A percentile compares a stretch with the other conserved stretches of the same genome.
Evolutionary conservation across 2,888 invertebrate genomes (phyloP).

Genomic region (Criorhina ranunculi): DNA sequence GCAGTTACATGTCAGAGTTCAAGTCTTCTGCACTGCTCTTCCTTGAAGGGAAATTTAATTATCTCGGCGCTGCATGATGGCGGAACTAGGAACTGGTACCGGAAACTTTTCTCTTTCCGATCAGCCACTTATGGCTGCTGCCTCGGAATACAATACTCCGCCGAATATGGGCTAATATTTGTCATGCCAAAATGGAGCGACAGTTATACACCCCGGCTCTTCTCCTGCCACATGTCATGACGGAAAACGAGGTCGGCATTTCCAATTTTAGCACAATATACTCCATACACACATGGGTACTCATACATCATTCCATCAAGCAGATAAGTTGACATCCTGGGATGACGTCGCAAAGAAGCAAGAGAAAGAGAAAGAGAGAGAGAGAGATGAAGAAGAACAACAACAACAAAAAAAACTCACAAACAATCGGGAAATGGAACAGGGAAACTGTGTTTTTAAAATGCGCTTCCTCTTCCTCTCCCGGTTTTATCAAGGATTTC

Average conservation of each 20-base stretch:
- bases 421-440: slow-evolving; percentile 59
- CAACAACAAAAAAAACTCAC: slow-evolving; percentile 13
- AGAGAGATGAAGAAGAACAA: background rate
- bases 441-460: slow-evolving; percentile 63
- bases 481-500: background rate
- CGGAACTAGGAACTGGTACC: background rate
- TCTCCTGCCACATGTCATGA: slow-evolving; percentile 25
- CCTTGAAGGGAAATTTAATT: slow-evolving; percentile 42
- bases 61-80: slow-evolving; percentile 6
- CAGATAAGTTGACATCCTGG: slow-evolving; percentile 65
- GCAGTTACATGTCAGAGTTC: slow-evolving; percentile 56
- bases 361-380: background rate
- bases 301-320: slow-evolving; percentile 62
- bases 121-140: slow-evolving; percentile 45
- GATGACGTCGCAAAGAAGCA: slow-evolving; percentile 48
- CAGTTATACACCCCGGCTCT: slow-evolving; percentile 27
- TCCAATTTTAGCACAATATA: slow-evolving; percentile 60
- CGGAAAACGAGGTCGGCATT: slow-evolving; percentile 68
- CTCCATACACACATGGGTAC: slow-evolving; percentile 14
- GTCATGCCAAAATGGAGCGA: slow-evolving; percentile 62
- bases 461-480: slow-evolving; percentile 32
- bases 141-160: slow-evolving; percentile 42
- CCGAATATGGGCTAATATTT: slow-evolving; percentile 69
- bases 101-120: slow-evolving; percentile 15
- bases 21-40: slow-evolving; percentile 37